phyloP scores from a whole-genome alignment of 1,140 invertebrate species.

The Gonatopus flavifemur region DNA sequence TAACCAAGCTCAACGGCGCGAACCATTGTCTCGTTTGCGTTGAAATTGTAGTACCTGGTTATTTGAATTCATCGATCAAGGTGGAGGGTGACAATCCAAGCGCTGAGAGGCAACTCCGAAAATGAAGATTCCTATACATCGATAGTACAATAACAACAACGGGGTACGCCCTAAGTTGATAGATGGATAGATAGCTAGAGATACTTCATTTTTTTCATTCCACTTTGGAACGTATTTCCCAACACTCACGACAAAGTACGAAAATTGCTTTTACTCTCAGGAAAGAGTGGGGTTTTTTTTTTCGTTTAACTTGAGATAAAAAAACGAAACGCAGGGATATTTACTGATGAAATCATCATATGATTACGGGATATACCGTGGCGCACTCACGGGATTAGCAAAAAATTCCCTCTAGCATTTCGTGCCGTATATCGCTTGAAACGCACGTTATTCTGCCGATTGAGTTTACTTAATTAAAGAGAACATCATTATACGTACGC shows the following conservation, averaged over 20 bases:
- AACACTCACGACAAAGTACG: conserved; percentile 8
- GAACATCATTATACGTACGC: conserved; percentile 22
- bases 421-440: too few relatives aligned
- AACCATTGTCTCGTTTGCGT: conserved; percentile 49
- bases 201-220: conserved; percentile 4
- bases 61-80: conserved; percentile 43
- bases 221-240: conserved; percentile 17
- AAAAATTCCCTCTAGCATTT: neutral
- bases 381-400: neutral
- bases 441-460: neutral
- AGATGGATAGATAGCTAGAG: conserved; percentile 2
- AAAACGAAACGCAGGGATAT: too few relatives aligned
- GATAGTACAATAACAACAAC: conserved; percentile 41
- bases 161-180: neutral
- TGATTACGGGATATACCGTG: too few relatives aligned
- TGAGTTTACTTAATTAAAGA: conserved; percentile 29
- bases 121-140: conserved; percentile 52
- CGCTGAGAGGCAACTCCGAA: conserved; percentile 19
- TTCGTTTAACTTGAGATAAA: too few relatives aligned
- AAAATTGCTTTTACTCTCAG: too few relatives aligned
- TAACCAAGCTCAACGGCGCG: conserved; percentile 43
- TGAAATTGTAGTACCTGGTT: conserved; percentile 45
- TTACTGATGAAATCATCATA: too few relatives aligned
- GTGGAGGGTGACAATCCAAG: too few relatives aligned
- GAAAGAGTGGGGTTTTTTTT: conserved; percentile 10